Percentiles rank a stretch among this genome's conserved stretches.
Evolutionary conservation across 2,113 vertebrate genomes (phyloP).

Genomic region (Phoxinus phoxinus): DNA sequence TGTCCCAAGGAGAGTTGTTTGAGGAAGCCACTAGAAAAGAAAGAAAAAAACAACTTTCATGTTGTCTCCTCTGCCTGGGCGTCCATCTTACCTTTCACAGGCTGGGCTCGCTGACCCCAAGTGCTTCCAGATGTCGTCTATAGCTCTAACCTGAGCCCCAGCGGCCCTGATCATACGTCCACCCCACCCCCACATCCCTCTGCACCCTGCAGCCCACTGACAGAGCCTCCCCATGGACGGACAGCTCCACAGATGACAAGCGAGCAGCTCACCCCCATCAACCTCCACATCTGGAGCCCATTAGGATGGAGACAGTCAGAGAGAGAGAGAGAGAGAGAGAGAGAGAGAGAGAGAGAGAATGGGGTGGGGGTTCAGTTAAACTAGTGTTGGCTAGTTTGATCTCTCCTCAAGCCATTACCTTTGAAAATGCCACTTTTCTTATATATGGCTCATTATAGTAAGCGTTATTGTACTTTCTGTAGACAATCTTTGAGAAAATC

Average conservation of each 20-base stretch:
- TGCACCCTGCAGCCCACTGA: slow-evolving; percentile 42
- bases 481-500: neutral
- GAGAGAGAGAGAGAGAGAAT: slow-evolving; percentile 54
- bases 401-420: slow-evolving; percentile 28
- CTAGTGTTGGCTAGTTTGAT: slow-evolving; percentile 34
- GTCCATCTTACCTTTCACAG: slow-evolving; percentile 62
- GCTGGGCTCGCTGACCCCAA: slow-evolving; percentile 59
- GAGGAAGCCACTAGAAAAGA: slow-evolving; percentile 33
- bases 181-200: slow-evolving; percentile 51
- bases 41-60: slow-evolving; percentile 38
- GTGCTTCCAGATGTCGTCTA: slow-evolving; percentile 66
- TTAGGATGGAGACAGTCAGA: slow-evolving; percentile 62
- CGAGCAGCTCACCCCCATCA: slow-evolving; percentile 58
- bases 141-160: slow-evolving; percentile 54
- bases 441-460: neutral
- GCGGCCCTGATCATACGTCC: slow-evolving; percentile 38
- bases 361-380: slow-evolving; percentile 16
- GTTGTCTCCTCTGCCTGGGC: slow-evolving; percentile 49
- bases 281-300: slow-evolving; percentile 64
- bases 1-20: neutral
- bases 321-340: slow-evolving; percentile 45
- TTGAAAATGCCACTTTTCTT: slow-evolving; percentile 26
- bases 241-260: slow-evolving; percentile 61
- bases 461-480: neutral
- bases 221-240: slow-evolving; percentile 58